Percentiles rank a stretch among this genome's conserved stretches.
These are phyloP conservation scores for Mactra quadrangularis DNA, from an alignment of 1,140 invertebrate genomes.

Conservation along the genomic window DNA sequence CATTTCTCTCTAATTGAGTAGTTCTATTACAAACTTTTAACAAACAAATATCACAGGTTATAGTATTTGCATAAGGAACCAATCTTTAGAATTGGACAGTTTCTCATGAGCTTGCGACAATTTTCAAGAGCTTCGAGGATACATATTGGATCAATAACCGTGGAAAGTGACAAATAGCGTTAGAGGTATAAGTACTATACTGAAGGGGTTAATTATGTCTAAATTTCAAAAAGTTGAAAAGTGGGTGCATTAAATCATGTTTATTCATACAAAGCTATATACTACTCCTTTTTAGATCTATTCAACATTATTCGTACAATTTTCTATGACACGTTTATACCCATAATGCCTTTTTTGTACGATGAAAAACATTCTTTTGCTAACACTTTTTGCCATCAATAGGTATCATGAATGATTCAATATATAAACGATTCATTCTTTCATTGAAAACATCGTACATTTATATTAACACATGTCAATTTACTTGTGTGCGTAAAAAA, in stretches of 20 bases:
- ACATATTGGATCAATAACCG: not conserved
- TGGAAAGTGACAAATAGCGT: not conserved
- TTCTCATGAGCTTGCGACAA: slow-evolving; percentile 30
- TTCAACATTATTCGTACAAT: too few relatives aligned
- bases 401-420: too few relatives aligned
- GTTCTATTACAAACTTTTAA: slow-evolving; percentile 20
- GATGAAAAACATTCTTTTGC: not conserved
- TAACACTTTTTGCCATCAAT: not conserved
- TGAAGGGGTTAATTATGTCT: slow-evolving; percentile 17
- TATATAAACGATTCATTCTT: too few relatives aligned
- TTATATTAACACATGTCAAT: too few relatives aligned
- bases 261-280: not conserved
- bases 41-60: slow-evolving; percentile 47
- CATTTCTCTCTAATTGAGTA: slow-evolving; percentile 19
- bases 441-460: too few relatives aligned
- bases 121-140: slow-evolving; percentile 25
- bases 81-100: slow-evolving; percentile 16
- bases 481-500: too few relatives aligned
- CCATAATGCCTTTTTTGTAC: not conserved
- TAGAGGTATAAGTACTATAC: slow-evolving; percentile 6
- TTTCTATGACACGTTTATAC: not conserved
- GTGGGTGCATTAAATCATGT: slow-evolving; percentile 4
- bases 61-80: slow-evolving; percentile 28
- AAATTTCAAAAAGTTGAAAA: slow-evolving; percentile 28
- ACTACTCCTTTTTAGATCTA: not conserved